Evolutionary conservation across 2,888 invertebrate genomes (phyloP), one percentile per base, ranked within the genome.

Genomic region (Cataglyphis cursor): DNA sequence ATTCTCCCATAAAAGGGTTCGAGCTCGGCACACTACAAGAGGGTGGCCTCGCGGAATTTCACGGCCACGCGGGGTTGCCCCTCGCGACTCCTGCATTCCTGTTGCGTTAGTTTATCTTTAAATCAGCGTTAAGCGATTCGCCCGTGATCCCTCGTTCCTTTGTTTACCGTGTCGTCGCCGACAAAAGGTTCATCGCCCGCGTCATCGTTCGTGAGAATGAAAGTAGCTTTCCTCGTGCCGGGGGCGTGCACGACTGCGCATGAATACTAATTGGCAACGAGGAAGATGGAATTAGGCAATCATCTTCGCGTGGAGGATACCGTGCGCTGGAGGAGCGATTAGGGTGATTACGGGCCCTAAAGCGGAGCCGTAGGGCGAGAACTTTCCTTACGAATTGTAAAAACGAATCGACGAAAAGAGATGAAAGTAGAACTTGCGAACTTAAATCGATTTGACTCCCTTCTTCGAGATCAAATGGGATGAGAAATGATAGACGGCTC

Each of bases 241-340:
- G 59, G 9, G 21, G 57, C 24, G 44, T 41, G 68, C 38, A 38
- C 80, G 62, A 81, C 83, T 84, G 83, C 86, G 82, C 65, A 84
- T 90, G 93, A 93, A 93, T 93, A 93, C 91, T 93, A 93, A 93
- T 93, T 93, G 89, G 90, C 92, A 91, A 89, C 89, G 91, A 92
- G 91, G 91, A 91, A 91, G 89, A 87, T 87, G 82, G 90, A 91
- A 93, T 92, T 93, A 93, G 93, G 93, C 91, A 88, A 92, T 81
- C 93, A 93, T 93, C 92, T 90, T 38, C 28, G 82, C 73, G 76
- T 76, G 90, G 92, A 92, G 92, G 89, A 83, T 88, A 65, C 4
- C 76, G 82, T 35, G 82, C 24, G 82, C 31, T 48, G 44, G 64
- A 76, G 48, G 59, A 24, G n/a, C 70, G 78, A 80, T 80, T 80